phyloP scores from a whole-genome alignment of 2,888 invertebrate species.

The Xiphydria camelus region DNA sequence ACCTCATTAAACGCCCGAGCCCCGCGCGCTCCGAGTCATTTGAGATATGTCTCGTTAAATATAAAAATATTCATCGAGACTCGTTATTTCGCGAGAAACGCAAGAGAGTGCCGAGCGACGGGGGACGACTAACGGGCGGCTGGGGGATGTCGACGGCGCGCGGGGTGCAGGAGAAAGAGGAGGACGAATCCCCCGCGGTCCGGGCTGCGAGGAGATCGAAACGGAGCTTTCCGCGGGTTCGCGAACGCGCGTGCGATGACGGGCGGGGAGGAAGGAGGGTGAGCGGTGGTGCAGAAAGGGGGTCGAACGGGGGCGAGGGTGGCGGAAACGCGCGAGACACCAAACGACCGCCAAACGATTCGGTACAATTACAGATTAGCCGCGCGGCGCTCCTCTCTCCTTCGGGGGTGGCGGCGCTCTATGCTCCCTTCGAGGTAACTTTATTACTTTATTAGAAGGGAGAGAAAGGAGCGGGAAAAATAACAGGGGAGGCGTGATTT shows the following conservation, averaged over 20 bases:
- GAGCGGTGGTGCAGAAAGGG: no score
- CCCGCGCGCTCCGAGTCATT: neutral
- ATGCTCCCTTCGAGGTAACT: neutral
- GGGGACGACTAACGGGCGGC: neutral
- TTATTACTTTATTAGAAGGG: constrained; percentile 10
- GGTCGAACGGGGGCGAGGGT: neutral
- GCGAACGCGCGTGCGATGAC: neutral
- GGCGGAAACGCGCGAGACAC: neutral
- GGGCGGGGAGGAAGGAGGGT: neutral
- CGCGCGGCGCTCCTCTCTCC: no score
- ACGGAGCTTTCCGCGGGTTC: neutral
- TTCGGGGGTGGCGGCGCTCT: neutral
- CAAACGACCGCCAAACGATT: constrained; percentile 5
- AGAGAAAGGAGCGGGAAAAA: constrained; percentile 2
- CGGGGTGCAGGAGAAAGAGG: neutral
- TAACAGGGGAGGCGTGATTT: constrained; percentile 7
- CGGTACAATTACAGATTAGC: constrained; percentile 3
- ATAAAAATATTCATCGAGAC: constrained; percentile 15
- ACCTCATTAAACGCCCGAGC: constrained; percentile 15
- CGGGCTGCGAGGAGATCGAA: neutral
- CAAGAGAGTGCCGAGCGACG: neutral
- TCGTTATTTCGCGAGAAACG: constrained; percentile 9
- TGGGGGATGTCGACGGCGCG: neutral
- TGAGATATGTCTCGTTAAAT: constrained; percentile 10
- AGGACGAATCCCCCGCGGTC: no score